Conservation (phyloP, 2,113 vertebrate species). For the Aleadryas rufinucha region DNA sequence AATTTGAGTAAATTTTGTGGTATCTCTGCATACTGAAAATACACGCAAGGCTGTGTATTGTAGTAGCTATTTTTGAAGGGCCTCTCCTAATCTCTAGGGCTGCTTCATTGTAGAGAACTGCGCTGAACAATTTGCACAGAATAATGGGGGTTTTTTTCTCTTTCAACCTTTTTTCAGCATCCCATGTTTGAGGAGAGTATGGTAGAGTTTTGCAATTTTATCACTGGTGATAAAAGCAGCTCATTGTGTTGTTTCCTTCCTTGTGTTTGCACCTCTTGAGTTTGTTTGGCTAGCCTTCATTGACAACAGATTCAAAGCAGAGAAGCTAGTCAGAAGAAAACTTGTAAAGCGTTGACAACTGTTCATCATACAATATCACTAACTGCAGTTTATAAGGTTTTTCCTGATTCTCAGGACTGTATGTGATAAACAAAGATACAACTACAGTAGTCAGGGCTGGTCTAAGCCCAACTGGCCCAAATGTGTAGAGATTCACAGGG, state of each 20-base stretch:
- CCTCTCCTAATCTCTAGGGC: not conserved
- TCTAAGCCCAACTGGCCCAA: not conserved
- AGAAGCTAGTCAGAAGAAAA: not conserved
- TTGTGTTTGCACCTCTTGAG: not conserved
- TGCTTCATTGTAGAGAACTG: not conserved
- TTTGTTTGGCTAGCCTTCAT: not conserved
- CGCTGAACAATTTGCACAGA: not conserved
- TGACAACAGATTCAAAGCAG: not conserved
- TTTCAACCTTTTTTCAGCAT: not conserved
- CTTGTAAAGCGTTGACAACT: not conserved
- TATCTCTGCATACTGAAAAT: not conserved
- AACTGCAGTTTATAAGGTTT: not conserved
- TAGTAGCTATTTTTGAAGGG: not conserved
- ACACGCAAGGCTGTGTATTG: not conserved
- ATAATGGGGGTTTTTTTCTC: fast-evolving
- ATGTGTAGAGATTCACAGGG: not conserved
- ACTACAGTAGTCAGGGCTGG: not conserved
- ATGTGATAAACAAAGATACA: not conserved
- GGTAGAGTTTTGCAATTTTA: not conserved
- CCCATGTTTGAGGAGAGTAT: not conserved
- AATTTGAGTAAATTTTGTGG: not conserved
- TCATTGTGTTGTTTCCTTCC: not conserved
- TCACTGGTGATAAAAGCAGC: not conserved
- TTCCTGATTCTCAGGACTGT: not conserved
- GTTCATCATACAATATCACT: not conserved